Conservation (phyloP, 2,113 vertebrate species). For the Procapra przewalskii region DNA sequence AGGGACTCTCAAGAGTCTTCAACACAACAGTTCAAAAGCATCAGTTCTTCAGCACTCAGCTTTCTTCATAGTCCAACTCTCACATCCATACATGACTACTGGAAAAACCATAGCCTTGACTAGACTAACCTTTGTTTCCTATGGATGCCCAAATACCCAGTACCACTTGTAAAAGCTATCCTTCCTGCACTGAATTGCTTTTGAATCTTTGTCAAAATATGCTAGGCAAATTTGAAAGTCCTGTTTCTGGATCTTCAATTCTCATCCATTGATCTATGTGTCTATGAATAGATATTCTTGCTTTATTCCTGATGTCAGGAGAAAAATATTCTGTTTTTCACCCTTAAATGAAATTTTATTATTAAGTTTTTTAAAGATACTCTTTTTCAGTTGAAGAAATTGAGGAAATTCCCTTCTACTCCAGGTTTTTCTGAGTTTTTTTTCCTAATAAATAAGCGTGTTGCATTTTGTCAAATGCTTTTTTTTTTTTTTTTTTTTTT, state of each 20-base stretch:
- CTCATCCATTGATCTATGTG: neutral
- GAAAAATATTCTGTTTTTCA: neutral
- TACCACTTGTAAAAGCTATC: neutral
- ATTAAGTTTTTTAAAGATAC: neutral
- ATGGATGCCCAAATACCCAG: neutral
- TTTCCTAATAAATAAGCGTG: neutral
- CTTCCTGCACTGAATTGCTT: neutral
- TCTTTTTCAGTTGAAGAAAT: neutral
- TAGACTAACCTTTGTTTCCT: neutral
- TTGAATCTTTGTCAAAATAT: neutral
- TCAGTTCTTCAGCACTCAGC: rapidly evolving
- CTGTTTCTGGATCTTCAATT: neutral
- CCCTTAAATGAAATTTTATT: neutral
- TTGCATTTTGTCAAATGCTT: neutral
- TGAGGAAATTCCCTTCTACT: neutral
- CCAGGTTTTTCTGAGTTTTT: neutral
- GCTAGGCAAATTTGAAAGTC: neutral
- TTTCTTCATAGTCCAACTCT: no score
- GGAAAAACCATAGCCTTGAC: no score
- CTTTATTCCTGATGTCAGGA: neutral
- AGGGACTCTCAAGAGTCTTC: no score
- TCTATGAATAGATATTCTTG: neutral
- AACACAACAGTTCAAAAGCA: no score
- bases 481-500: neutral
- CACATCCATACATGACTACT: no score